Conservation (phyloP, 2,113 vertebrate genomes). For the Amblyornis subalaris region DNA sequence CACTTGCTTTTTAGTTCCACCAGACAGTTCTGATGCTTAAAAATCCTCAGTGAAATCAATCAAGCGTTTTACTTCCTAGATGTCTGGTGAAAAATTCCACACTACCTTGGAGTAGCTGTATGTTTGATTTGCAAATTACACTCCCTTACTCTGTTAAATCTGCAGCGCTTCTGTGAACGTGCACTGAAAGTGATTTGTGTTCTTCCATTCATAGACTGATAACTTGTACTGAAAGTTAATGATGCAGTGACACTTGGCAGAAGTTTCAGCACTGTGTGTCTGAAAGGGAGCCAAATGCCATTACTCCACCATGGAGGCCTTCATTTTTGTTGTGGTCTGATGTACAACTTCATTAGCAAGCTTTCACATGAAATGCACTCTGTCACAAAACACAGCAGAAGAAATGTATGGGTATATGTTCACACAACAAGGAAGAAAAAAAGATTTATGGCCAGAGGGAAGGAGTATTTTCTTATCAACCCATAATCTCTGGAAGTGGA, state of each 20-base stretch:
- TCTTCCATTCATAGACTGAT: slow-evolving; percentile 55
- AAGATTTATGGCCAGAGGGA: neutral
- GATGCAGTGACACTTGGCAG: slow-evolving; percentile 67
- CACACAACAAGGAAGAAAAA: neutral
- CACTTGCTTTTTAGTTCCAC: neutral
- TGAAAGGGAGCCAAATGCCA: slow-evolving; percentile 65
- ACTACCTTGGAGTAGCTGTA: neutral
- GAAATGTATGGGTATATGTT: neutral
- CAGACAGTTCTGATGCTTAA: neutral
- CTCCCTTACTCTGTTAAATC: neutral
- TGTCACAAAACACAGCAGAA: neutral
- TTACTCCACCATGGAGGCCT: slow-evolving; percentile 32
- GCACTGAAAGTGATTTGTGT: slow-evolving; percentile 40
- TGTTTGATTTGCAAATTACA: slow-evolving; percentile 27
- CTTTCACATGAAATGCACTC: neutral
- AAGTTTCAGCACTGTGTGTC: slow-evolving; percentile 36
- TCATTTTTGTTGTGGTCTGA: slow-evolving; percentile 46
- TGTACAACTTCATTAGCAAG: slow-evolving; percentile 51
- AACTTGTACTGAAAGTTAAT: slow-evolving; percentile 67
- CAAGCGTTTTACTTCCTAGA: neutral
- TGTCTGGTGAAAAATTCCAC: slow-evolving; percentile 1
- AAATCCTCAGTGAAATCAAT: slow-evolving; percentile 16
- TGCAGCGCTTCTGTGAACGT: slow-evolving; percentile 33
- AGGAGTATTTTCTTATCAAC: slow-evolving; percentile 6
- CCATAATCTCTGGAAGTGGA: neutral